These are phyloP conservation scores for Cromileptes altivelis DNA, from an alignment of 2,113 vertebrate species.

Conservation along the genomic window DNA sequence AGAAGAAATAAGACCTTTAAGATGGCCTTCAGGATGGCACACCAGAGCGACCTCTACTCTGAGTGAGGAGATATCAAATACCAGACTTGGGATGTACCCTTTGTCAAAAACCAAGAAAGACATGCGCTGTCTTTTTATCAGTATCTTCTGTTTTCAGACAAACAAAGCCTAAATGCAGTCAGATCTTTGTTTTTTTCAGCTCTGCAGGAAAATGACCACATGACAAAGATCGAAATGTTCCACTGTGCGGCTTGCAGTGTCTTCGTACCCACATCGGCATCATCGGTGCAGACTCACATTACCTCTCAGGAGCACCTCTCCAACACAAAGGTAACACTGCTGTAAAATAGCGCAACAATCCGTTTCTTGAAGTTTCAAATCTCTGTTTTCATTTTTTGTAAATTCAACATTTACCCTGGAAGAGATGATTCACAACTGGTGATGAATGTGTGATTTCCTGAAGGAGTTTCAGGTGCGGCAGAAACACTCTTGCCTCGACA, in stretches of 20 bases:
- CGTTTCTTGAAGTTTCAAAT: neutral
- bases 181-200: slow-evolving; percentile 46
- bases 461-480: slow-evolving; percentile 70
- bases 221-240: slow-evolving; percentile 80
- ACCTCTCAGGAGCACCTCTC: slow-evolving; percentile 68
- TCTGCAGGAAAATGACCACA: slow-evolving; percentile 75
- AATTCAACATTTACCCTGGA: neutral
- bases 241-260: slow-evolving; percentile 73
- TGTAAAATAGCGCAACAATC: neutral
- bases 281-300: slow-evolving; percentile 71
- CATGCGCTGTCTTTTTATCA: no score
- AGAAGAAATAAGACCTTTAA: no score
- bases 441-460: slow-evolving; percentile 14
- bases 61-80: no score
- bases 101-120: neutral
- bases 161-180: neutral
- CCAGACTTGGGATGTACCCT: no score
- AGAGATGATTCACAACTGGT: neutral
- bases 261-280: slow-evolving; percentile 59
- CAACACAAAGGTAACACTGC: slow-evolving; percentile 60
- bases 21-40: no score
- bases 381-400: neutral
- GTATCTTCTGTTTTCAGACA: neutral
- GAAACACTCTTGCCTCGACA: slow-evolving; percentile 64
- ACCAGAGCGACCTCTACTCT: no score